A percentile compares a stretch with the other conserved stretches of the same genome.
phyloP scores from a whole-genome alignment of 2,113 vertebrate species.

The Cinclus cinclus region DNA sequence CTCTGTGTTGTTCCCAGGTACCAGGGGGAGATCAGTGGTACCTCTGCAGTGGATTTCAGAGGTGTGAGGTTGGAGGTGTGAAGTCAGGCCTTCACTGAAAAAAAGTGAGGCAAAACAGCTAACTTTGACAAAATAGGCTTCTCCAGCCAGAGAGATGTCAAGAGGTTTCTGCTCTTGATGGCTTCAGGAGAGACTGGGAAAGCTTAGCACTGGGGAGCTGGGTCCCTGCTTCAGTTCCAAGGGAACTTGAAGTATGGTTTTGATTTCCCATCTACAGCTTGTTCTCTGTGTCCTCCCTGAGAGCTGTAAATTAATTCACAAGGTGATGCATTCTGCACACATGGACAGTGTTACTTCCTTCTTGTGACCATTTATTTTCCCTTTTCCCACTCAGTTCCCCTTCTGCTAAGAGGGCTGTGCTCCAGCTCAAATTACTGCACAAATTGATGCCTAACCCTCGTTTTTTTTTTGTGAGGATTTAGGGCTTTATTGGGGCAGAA shows the following conservation, averaged over 20 bases:
- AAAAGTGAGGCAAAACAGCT: neutral
- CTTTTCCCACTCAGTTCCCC: neutral
- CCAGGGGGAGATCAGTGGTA: neutral
- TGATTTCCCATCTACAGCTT: neutral
- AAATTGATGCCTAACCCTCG: neutral
- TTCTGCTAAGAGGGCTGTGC: neutral
- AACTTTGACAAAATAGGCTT: neutral
- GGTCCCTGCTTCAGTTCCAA: neutral
- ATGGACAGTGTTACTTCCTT: neutral
- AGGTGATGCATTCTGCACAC: neutral
- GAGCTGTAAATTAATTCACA: neutral
- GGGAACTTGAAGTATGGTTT: neutral
- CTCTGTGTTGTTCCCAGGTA: neutral
- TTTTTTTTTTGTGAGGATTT: neutral
- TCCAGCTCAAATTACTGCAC: neutral
- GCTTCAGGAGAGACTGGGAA: neutral
- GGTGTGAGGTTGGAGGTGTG: neutral
- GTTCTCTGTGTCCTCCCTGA: neutral
- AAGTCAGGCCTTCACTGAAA: neutral
- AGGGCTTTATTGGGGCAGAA: neutral
- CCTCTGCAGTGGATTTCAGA: neutral
- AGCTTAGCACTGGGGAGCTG: neutral
- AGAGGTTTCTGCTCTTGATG: neutral
- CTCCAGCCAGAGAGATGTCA: neutral
- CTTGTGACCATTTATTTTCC: fast-evolving